Percentiles rank a stretch among this genome's conserved stretches.
These are phyloP conservation scores for Amblyornis subalaris DNA, from an alignment of 2,113 vertebrate species.

Conservation along the genomic window DNA sequence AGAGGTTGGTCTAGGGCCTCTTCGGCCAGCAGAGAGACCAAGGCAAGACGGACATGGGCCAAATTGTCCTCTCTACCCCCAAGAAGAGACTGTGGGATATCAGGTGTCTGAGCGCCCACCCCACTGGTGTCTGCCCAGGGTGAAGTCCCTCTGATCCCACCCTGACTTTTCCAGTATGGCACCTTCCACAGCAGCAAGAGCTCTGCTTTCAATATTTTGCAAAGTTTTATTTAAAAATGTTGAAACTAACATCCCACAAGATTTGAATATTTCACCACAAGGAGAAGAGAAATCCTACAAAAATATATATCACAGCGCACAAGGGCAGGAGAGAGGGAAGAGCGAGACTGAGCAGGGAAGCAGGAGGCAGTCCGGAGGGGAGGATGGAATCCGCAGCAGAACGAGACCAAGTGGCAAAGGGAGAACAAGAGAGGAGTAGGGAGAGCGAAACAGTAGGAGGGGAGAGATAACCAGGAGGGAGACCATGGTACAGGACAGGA, in stretches of 20 bases:
- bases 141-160: not conserved
- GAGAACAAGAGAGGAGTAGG: constrained; percentile 10
- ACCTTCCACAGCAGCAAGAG: not conserved
- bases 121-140: not conserved
- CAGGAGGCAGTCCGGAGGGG: not conserved
- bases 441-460: constrained; percentile 10
- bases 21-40: not conserved
- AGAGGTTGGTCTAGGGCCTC: not conserved
- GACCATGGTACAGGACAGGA: not conserved
- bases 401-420: not conserved
- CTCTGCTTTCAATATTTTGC: constrained; percentile 69
- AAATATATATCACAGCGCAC: constrained; percentile 81
- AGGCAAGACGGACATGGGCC: rapidly evolving
- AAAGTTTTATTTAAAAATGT: constrained; percentile 83
- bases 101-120: not conserved
- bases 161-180: not conserved
- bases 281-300: constrained; percentile 80
- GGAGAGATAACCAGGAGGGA: not conserved
- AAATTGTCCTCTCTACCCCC: rapidly evolving
- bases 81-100: not conserved
- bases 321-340: constrained; percentile 35
- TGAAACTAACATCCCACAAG: constrained; percentile 81
- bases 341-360: constrained; percentile 14
- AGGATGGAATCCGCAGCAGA: not conserved
- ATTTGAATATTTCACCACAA: constrained; percentile 79